Conservation (phyloP, 2,113 vertebrate genomes). For the Solenodon paradoxus region DNA sequence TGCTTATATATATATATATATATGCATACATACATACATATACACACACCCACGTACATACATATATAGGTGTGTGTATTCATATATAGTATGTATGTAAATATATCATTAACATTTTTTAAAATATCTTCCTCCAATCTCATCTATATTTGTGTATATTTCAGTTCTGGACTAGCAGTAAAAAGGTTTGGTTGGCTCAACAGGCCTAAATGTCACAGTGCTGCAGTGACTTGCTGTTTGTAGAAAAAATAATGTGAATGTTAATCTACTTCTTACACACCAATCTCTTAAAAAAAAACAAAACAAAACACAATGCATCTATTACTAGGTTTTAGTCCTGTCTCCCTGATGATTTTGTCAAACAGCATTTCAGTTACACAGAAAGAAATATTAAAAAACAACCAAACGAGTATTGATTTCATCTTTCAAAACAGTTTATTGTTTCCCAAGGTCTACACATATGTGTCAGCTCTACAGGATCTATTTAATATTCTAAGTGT, state of each 20-base stretch:
- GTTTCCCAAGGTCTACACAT: background rate
- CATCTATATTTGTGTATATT: background rate
- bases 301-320: background rate
- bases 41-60: too few species aligned
- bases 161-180: background rate
- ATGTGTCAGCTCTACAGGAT: background rate
- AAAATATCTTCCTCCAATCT: background rate
- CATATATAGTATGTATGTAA: too few species aligned
- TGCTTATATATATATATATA: background rate
- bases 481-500: background rate
- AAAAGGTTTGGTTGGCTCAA: background rate
- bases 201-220: too few species aligned
- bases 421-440: background rate
- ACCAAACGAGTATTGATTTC: background rate
- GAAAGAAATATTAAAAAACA: background rate
- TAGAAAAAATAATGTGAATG: too few species aligned
- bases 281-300: background rate
- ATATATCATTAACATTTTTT: too few species aligned
- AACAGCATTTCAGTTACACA: background rate
- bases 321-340: background rate
- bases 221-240: background rate
- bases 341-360: background rate
- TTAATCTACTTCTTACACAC: background rate
- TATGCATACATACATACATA: too few species aligned
- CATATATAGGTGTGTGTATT: too few species aligned